Conservation (phyloP, 2,888 invertebrate species). For the Lydus trimaculatus region DNA sequence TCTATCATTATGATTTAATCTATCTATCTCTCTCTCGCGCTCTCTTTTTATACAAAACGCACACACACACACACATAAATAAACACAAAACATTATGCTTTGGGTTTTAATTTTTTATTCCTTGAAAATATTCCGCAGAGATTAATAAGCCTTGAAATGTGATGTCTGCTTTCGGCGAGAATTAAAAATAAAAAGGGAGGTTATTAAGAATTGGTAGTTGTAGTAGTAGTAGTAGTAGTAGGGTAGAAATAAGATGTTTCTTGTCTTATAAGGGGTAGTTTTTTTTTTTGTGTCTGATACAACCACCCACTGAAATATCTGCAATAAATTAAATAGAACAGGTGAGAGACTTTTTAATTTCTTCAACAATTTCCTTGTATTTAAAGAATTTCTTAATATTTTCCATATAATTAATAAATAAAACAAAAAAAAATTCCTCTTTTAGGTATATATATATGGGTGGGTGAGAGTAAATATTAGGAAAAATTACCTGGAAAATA, state of each 20-base stretch:
- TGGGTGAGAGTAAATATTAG: not conserved
- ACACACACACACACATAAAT: constrained; percentile 24
- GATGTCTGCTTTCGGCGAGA: constrained; percentile 55
- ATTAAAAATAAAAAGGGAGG: constrained; percentile 55
- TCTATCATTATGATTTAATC: no score
- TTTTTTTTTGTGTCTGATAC: not conserved
- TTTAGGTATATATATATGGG: not conserved
- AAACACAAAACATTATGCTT: constrained; percentile 58
- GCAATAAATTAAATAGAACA: not conserved
- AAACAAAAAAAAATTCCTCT: not conserved
- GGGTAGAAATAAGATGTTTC: constrained; percentile 15
- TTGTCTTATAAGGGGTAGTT: not conserved
- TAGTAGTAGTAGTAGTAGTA: constrained; percentile 20
- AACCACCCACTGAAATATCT: not conserved
- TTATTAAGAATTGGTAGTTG: constrained; percentile 43
- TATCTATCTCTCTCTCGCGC: no score
- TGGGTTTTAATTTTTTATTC: constrained; percentile 60
- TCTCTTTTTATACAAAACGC: constrained; percentile 9
- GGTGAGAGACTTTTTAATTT: not conserved
- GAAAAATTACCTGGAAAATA: constrained; percentile 7
- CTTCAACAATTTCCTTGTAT: not conserved
- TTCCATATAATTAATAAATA: not conserved
- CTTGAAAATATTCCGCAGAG: constrained; percentile 57
- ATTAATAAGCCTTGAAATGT: constrained; percentile 60
- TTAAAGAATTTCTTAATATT: not conserved